Conservation (phyloP, 2,797 vertebrate species). For the Emys orbicularis region DNA sequence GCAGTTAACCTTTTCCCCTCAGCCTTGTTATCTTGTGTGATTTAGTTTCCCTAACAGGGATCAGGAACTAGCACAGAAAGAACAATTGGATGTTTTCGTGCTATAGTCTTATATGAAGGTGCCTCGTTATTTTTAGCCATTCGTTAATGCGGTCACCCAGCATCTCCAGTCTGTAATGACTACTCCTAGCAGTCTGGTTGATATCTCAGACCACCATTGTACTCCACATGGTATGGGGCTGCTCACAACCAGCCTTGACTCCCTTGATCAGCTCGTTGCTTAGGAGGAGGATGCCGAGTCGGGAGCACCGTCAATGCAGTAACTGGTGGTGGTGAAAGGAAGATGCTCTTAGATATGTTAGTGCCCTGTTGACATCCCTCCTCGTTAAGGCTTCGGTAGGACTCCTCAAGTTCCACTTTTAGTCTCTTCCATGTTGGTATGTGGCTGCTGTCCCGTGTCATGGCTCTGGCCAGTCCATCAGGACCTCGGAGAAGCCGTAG, state of each 20-base stretch:
- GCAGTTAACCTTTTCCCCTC: background rate
- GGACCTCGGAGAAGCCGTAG: background rate
- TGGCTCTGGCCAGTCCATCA: too few relatives aligned
- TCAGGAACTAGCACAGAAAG: background rate
- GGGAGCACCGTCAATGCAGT: background rate
- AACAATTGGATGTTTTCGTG: background rate
- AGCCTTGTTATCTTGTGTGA: too few relatives aligned
- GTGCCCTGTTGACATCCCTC: background rate
- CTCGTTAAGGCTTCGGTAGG: background rate
- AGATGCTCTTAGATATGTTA: background rate
- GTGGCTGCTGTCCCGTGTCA: too few relatives aligned
- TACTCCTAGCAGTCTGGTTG: background rate
- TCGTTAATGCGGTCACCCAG: background rate
- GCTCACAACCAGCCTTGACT: background rate
- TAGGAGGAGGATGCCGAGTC: background rate
- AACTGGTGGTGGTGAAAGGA: background rate
- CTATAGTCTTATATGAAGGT: background rate
- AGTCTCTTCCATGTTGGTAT: background rate
- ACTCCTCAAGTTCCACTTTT: background rate
- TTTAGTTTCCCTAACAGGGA: background rate
- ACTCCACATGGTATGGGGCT: background rate
- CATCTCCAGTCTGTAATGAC: background rate
- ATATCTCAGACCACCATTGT: too few relatives aligned
- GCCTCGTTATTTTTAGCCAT: background rate
- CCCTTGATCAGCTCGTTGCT: too few relatives aligned